Evolutionary conservation across 2,797 vertebrate species (phyloP).

Genomic region (Scolopax rusticola): DNA sequence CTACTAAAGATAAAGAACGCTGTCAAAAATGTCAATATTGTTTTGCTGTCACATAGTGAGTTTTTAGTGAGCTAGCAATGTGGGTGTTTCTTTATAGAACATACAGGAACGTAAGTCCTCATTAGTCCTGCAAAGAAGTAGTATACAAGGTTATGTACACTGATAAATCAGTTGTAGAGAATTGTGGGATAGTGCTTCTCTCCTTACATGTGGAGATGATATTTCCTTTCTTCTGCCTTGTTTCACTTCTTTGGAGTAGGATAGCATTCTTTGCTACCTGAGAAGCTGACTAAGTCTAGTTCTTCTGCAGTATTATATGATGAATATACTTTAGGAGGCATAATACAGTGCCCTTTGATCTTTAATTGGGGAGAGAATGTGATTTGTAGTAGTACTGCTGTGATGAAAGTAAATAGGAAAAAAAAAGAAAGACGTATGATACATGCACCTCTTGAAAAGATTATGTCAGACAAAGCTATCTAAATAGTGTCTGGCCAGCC

Average conservation of each 20-base stretch:
- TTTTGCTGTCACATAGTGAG: not conserved
- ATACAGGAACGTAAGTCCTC: not conserved
- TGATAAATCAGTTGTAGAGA: not conserved
- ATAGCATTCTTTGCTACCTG: not conserved
- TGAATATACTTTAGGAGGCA: not conserved
- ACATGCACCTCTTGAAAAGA: not conserved
- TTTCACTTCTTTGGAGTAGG: not conserved
- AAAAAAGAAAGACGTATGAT: not conserved
- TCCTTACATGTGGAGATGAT: not conserved
- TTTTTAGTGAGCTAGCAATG: not conserved
- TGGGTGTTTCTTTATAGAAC: not conserved
- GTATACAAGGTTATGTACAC: fast-evolving
- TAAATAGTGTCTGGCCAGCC: not conserved
- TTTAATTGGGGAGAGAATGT: not conserved
- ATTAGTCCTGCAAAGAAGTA: not conserved
- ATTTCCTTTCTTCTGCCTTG: not conserved
- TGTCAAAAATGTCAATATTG: not conserved
- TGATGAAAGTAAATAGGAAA: not conserved
- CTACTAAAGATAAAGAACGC: not conserved
- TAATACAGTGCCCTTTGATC: not conserved
- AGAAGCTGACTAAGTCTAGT: not conserved
- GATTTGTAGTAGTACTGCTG: not conserved
- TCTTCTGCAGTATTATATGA: not conserved
- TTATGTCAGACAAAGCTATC: not conserved
- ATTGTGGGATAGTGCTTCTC: not conserved